Evolutionary conservation across 2,797 vertebrate genomes (phyloP).

Genomic region (Perodicticus potto): DNA sequence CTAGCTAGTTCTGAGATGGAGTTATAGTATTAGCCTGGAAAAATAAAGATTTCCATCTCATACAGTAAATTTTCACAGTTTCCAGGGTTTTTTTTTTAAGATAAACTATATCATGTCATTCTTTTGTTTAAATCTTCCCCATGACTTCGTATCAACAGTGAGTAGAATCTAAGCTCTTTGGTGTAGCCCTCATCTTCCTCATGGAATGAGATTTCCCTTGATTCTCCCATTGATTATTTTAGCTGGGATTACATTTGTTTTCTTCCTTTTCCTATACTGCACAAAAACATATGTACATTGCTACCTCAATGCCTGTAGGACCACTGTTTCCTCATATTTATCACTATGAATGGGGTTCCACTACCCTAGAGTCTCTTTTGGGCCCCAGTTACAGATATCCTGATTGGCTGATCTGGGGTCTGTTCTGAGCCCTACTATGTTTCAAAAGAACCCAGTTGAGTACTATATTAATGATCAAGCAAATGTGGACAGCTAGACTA

Average conservation of each 20-base stretch:
- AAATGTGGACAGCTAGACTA: not conserved
- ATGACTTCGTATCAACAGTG: not conserved
- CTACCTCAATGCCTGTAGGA: not conserved
- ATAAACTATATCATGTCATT: not conserved
- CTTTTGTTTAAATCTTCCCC: not conserved
- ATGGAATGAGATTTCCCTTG: not conserved
- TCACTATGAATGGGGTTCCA: not conserved
- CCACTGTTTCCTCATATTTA: not conserved
- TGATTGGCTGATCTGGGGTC: not conserved
- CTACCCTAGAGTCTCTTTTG: not conserved
- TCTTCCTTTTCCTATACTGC: not conserved
- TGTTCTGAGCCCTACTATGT: not conserved
- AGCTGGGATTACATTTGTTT: not conserved
- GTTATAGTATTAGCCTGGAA: not conserved
- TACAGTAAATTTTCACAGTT: not conserved
- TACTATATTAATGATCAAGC: not conserved
- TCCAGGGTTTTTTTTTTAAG: not conserved
- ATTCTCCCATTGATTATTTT: not conserved
- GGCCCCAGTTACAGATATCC: not conserved
- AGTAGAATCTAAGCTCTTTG: not conserved
- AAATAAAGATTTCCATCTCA: not conserved
- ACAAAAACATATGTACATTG: not conserved
- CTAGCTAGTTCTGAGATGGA: not conserved
- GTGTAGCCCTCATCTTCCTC: not conserved
- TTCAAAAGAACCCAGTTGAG: not conserved